Conservation (phyloP, 37 sponge, comb jelly and placozoan genomes). For the Lycopodina hypogea region DNA sequence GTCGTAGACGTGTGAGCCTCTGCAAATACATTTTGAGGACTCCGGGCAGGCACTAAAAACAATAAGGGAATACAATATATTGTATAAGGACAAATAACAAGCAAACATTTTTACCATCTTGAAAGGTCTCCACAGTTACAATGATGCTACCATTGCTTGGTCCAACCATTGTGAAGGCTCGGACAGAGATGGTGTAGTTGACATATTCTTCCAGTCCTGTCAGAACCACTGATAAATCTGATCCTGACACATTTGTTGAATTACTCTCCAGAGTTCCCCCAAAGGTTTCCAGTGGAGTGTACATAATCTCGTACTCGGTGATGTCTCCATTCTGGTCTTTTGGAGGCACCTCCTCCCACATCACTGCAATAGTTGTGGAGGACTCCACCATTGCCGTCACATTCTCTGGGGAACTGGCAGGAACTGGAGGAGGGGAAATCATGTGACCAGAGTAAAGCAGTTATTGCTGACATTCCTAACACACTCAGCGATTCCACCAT, state of each 20-base stretch:
- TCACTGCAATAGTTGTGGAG: conserved; percentile 19
- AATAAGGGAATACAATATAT: background rate
- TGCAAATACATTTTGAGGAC: conserved; percentile 14
- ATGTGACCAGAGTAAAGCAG: background rate
- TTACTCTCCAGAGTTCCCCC: background rate
- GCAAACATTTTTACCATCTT: conserved; percentile 19
- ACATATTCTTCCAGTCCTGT: conserved; percentile 23
- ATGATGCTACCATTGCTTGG: conserved; percentile 25
- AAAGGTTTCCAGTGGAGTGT: conserved; percentile 12
- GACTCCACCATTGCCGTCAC: background rate
- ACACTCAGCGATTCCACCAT: too few relatives aligned
- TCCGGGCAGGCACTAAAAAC: background rate
- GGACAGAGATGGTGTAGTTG: conserved; percentile 14
- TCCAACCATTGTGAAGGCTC: conserved; percentile 32
- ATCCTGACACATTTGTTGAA: background rate
- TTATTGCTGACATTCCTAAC: too few relatives aligned
- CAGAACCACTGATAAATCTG: background rate
- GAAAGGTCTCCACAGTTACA: background rate
- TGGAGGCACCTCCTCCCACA: conserved; percentile 2
- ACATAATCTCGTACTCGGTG: conserved; percentile 23
- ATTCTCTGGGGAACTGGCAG: conserved; percentile 25
- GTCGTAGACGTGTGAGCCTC: background rate
- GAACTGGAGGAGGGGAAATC: background rate
- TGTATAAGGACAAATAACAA: background rate
- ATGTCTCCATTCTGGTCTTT: conserved; percentile 36